Evolutionary conservation across 2,113 vertebrate genomes (phyloP).

Genomic region (Lonchura striata): DNA sequence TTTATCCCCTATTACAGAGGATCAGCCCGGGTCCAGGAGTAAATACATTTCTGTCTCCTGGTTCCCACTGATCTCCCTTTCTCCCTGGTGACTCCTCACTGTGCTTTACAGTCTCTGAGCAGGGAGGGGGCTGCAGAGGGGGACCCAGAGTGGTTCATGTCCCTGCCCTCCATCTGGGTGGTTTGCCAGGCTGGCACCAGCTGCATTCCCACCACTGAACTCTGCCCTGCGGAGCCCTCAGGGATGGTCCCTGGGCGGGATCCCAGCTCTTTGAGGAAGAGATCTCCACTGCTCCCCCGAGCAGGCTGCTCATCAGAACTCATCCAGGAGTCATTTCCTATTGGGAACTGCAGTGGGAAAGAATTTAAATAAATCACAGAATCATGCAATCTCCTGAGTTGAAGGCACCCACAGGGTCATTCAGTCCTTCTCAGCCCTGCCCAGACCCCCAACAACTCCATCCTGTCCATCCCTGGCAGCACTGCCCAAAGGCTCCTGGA

Average conservation of each 20-base stretch:
- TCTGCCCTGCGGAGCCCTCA: not conserved
- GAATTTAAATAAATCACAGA: not conserved
- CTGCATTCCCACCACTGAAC: not conserved
- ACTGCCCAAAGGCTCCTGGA: not conserved
- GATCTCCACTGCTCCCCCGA: not conserved
- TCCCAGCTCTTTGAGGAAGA: not conserved
- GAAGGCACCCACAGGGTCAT: not conserved
- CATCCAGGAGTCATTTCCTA: not conserved
- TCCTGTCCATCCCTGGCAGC: not conserved
- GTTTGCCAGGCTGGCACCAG: not conserved
- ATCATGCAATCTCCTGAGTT: not conserved
- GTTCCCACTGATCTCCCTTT: not conserved
- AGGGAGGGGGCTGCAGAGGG: not conserved
- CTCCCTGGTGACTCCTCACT: not conserved
- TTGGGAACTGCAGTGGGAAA: not conserved
- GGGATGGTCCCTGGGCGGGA: not conserved
- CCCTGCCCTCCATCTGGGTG: fast-evolving
- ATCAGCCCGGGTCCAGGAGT: not conserved
- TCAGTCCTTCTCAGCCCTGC: fast-evolving
- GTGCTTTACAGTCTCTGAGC: not conserved
- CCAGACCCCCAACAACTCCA: not conserved
- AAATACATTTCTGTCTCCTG: fast-evolving
- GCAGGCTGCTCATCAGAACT: not conserved
- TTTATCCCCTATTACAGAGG: not conserved
- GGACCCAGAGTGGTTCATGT: not conserved